Conservation (phyloP, 2,113 vertebrate genomes). For the Smithornis capensis region DNA sequence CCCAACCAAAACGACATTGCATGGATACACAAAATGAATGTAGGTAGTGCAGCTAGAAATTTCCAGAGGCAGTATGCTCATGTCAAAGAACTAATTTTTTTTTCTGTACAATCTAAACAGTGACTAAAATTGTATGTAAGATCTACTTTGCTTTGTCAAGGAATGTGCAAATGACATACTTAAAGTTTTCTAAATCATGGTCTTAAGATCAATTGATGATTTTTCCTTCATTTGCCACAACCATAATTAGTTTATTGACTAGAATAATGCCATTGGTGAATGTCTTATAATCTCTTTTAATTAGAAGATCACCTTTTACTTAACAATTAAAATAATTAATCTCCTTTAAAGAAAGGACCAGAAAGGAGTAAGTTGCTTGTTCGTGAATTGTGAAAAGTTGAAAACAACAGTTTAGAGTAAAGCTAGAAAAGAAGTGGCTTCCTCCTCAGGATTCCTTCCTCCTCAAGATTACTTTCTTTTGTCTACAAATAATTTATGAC, state of each 20-base stretch:
- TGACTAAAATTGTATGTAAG: neutral
- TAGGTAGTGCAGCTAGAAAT: neutral
- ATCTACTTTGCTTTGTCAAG: neutral
- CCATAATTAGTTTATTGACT: slow-evolving; percentile 62
- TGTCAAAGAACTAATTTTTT: neutral
- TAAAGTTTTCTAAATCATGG: neutral
- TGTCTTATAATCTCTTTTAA: slow-evolving; percentile 49
- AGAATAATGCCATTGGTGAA: slow-evolving; percentile 8
- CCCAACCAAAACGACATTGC: neutral
- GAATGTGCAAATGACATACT: neutral
- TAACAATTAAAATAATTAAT: slow-evolving; percentile 53
- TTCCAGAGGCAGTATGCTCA: neutral
- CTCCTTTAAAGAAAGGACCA: slow-evolving; percentile 40
- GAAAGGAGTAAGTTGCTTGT: neutral
- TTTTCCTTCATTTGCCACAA: slow-evolving; percentile 32
- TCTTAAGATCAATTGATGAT: neutral
- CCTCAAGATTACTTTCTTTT: neutral
- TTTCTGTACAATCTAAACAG: neutral
- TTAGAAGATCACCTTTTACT: slow-evolving; percentile 35
- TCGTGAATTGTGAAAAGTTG: neutral
- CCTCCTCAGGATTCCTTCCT: neutral
- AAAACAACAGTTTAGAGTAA: neutral
- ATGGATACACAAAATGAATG: neutral
- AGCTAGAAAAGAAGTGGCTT: neutral
- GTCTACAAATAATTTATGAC: neutral